Base-by-base conservation (phyloP, 2,113 vertebrate species). In the Crocuta crocuta region DNA sequence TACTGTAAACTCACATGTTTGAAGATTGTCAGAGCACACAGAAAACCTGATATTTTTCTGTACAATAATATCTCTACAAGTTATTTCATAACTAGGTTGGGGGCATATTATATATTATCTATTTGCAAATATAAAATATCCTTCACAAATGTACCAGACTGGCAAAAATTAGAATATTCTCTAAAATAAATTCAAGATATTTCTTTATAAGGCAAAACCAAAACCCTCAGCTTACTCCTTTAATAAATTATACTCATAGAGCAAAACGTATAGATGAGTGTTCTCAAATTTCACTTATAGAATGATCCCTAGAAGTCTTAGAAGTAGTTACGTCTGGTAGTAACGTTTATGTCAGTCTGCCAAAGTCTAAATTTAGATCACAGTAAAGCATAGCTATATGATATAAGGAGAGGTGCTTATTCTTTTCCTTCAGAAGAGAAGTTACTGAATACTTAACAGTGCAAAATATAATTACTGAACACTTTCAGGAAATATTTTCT, bases 291-390 rank as follows among this genome's bases (percentile, higher is more conserved):
- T 89, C 39, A 95, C 3, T 93, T 53, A 66, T 21, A 19, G 5
- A 8, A 71, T 73, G 8, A 11, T 48, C 93, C 39, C 3, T 93
- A 17, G 58, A 93, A 96, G 89, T 48, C 31, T 88, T 94, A 73
- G 78, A 97, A 94, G 6, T 50, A 50, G 33, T 89, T 81, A 58
- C 11, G 43, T 89, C 0, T 39, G 58, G 2, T 88, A 88, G 70
- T 89, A 63, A 93, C 28, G 10, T 28, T 97, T 19, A 73, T 73
- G 19, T 80, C n/a, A 89, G 89, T 53, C 39, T 12, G 2, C 35
- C 24, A 35, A 95, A 81, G 45, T 48, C 33, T 84, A 95, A 95
- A 96, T 76, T 80, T 83, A 91, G 66, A 68, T 82, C n/a, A 65
- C 23, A 88, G n/a, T 91, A 68, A 91, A 82, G 24, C 7, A 71